These are phyloP conservation scores for Salvelinus alpinus DNA, from an alignment of 2,113 vertebrate species.

Conservation along the genomic window DNA sequence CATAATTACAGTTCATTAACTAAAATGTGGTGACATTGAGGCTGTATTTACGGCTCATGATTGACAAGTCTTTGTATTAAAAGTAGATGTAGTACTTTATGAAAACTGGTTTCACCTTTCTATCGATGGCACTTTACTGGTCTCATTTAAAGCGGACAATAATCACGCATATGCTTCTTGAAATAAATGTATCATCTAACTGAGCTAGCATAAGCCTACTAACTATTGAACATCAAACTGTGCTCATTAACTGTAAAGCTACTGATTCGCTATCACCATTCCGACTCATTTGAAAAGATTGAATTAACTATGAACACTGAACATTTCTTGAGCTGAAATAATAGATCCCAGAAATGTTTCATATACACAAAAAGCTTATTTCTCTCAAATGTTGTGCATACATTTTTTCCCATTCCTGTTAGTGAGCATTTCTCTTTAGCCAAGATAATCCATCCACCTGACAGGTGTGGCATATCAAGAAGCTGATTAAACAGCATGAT, in stretches of 20 bases:
- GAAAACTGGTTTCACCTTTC: neutral
- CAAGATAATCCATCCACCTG: too few species aligned
- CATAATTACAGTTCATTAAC: neutral
- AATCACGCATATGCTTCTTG: neutral
- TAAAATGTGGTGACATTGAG: neutral
- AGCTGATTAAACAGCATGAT: too few species aligned
- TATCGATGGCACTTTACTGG: neutral
- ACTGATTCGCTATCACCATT: neutral
- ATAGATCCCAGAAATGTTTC: too few species aligned
- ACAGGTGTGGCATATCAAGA: too few species aligned
- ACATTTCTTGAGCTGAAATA: too few species aligned
- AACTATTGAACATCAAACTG: neutral
- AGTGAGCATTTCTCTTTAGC: too few species aligned
- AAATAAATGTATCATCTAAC: neutral
- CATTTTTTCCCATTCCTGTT: too few species aligned
- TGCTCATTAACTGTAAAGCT: neutral
- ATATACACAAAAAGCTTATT: too few species aligned
- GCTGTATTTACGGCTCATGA: neutral
- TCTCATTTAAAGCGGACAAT: neutral
- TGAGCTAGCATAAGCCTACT: neutral
- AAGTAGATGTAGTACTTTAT: neutral
- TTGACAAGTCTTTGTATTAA: neutral
- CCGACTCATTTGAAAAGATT: conserved; percentile 26
- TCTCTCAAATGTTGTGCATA: too few species aligned
- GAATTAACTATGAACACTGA: too few species aligned